Evolutionary conservation across 2,888 invertebrate genomes (phyloP).

Genomic region (Meteorus cinctellus): DNA sequence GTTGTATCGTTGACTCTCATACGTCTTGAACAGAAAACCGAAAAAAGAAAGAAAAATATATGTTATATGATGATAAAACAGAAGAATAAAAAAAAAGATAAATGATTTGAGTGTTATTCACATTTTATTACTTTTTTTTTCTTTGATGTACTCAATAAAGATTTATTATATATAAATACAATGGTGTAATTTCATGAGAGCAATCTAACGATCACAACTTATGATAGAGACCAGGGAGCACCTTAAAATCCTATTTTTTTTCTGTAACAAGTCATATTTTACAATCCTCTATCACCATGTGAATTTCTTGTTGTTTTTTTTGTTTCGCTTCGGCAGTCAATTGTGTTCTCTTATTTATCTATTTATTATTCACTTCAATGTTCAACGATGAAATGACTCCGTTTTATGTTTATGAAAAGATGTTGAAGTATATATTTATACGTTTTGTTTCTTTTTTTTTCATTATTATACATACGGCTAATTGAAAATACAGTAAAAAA

Average conservation of each 20-base stretch:
- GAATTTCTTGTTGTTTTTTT: conserved; percentile 6
- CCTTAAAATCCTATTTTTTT: conserved; percentile 35
- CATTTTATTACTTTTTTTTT: conserved; percentile 9
- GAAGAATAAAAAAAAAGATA: not conserved
- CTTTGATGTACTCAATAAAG: conserved; percentile 30
- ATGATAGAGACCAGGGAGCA: conserved; percentile 36
- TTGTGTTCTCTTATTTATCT: not conserved
- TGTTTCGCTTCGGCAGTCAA: conserved; percentile 23
- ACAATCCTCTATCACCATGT: conserved; percentile 27
- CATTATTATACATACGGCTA: conserved; percentile 29
- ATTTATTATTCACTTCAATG: conserved; percentile 15
- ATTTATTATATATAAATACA: conserved; percentile 39
- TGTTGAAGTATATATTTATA: conserved; percentile 15
- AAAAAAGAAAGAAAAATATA: not conserved
- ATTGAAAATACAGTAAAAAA: conserved; percentile 41
- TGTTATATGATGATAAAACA: not conserved
- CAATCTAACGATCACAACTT: conserved; percentile 36
- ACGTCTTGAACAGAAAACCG: conserved; percentile 3
- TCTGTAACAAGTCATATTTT: conserved; percentile 33
- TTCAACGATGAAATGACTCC: conserved; percentile 6
- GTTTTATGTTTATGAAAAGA: not conserved
- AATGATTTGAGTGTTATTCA: not conserved
- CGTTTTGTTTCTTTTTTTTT: not conserved
- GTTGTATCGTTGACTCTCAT: conserved; percentile 10
- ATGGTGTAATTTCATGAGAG: conserved; percentile 28